Evolutionary conservation across 2,797 vertebrate genomes (phyloP), one percentile per base, ranked within the genome.

Genomic region (Cynopterus sphinx): DNA sequence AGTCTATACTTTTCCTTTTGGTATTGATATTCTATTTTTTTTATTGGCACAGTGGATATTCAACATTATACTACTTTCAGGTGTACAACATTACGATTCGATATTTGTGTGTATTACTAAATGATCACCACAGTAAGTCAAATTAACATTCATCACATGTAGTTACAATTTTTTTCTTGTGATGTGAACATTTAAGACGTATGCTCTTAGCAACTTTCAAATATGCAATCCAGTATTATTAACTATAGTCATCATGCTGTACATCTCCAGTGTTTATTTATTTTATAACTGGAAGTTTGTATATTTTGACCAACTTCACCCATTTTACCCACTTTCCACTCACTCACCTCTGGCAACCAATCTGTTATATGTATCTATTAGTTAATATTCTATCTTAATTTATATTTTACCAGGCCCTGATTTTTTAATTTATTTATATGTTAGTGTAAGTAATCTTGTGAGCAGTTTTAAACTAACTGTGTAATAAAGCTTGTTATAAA

Each of bases 401-500:
- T 90, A 21, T 71, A 71, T 77, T 92, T 96, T 94, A n/a, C 41
- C 26, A 71, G 33, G 17, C 4, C 31, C 6, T 63, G 16, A 61
- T 49, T 91, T 91, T 9, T 89, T 57, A 28, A 83, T 31, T 89
- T 92, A 77, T 75, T 93, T 87, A 63, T 71, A 83, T 83, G 86
- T 93, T 39, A 75, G 10, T 65, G 36, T 78, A 74, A 87, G 53
- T 92, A 70, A 70, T 74, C 21, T 79, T 93, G 49, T 59, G 79
- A 86, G 13, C 41, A 74, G 4, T 93, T 91, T 63, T 10, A 91
- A 68, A 91, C 55, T 84, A 67, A 57, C 70, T 67, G 12, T 92
- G 31, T 70, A 73, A 70, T 41, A 94, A 78, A 57, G 10, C 3
- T 55, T 91, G 31, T 84, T 92, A 51, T 82, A 91, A 43, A 93